These are phyloP conservation scores for Ferrisia virgata DNA, from an alignment of 2,888 invertebrate species.

Conservation along the genomic window DNA sequence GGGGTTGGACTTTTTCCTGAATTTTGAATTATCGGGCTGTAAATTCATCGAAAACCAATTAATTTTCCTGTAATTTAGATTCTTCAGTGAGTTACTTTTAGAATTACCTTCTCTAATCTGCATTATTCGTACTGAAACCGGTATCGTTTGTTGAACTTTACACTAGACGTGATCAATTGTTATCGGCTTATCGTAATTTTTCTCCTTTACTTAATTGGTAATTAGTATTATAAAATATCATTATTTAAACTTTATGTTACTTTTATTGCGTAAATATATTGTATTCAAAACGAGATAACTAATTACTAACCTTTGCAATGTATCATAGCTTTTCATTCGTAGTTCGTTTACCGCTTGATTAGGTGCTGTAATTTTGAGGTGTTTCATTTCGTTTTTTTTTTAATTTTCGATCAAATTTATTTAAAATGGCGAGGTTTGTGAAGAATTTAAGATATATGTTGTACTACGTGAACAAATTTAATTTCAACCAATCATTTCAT, in stretches of 20 bases:
- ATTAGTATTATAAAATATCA: neutral
- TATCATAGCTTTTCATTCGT: neutral
- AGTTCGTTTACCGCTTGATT: neutral
- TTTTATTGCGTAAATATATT: neutral
- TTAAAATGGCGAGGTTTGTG: constrained; percentile 15
- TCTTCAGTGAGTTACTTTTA: neutral
- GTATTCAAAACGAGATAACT: neutral
- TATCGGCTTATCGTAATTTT: neutral
- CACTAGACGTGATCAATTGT: neutral
- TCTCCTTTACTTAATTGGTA: neutral
- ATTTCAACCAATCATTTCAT: neutral
- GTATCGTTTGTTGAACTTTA: neutral
- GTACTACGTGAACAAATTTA: neutral
- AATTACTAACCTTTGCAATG: neutral
- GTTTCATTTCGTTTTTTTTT: neutral
- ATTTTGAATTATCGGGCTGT: neutral
- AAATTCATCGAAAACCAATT: neutral
- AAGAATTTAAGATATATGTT: neutral
- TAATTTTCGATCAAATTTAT: neutral
- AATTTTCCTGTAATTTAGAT: neutral
- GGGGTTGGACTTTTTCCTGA: neutral
- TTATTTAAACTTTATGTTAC: neutral
- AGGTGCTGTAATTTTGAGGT: neutral
- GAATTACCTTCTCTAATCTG: neutral
- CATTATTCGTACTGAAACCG: neutral